Evolutionary conservation across 2,113 vertebrate species (phyloP).

Genomic region (Zosterops borbonicus): DNA sequence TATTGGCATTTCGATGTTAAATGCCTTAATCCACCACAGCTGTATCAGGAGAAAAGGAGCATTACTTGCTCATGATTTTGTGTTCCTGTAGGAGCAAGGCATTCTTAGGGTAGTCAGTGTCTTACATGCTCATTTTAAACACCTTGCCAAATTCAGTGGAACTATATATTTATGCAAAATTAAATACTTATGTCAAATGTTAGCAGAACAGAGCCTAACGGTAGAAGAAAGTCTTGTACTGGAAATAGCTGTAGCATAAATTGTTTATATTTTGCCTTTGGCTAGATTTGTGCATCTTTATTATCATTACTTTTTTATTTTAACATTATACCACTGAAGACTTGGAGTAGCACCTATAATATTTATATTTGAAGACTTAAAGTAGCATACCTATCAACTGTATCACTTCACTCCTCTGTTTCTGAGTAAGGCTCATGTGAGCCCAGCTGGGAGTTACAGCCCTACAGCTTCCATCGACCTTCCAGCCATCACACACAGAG

Average conservation of each 20-base stretch:
- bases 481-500: not conserved
- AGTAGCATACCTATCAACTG: not conserved
- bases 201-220: conserved; percentile 15
- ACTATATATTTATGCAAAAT: not conserved
- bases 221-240: not conserved
- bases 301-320: conserved; percentile 36
- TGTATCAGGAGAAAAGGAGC: not conserved
- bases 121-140: not conserved
- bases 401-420: not conserved
- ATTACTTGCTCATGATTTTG: not conserved
- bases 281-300: not conserved
- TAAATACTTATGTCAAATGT: conserved; percentile 4
- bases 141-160: not conserved
- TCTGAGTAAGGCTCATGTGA: not conserved
- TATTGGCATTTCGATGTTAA: not conserved
- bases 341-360: not conserved
- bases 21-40: not conserved
- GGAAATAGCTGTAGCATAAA: conserved; percentile 28
- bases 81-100: not conserved
- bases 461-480: not conserved
- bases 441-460: not conserved
- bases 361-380: not conserved
- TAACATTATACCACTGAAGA: not conserved
- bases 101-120: not conserved
- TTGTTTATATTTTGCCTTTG: conserved; percentile 43